Evolutionary conservation across 2,888 invertebrate genomes (phyloP).

Genomic region (Lottia scabra): DNA sequence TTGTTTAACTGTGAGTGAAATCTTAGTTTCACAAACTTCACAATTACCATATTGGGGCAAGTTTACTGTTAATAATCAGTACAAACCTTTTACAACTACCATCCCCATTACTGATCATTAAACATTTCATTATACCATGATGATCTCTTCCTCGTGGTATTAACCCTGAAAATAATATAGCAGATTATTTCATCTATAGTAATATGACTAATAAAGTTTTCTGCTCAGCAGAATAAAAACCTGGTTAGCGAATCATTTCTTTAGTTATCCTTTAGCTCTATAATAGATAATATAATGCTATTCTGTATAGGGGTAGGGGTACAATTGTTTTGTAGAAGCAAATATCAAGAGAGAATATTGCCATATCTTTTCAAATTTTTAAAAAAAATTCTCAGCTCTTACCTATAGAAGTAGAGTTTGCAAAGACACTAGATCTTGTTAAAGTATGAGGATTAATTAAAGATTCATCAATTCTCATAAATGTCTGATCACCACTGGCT

Average conservation of each 20-base stretch:
- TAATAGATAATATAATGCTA: no score
- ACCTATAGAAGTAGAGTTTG: constrained; percentile 88
- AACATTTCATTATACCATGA: constrained; percentile 81
- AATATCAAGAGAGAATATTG: no score
- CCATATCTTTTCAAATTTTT: no score
- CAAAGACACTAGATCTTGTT: constrained; percentile 88
- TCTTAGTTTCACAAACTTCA: no score
- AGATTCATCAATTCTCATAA: constrained; percentile 90
- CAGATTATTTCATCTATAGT: neutral
- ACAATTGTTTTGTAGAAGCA: no score
- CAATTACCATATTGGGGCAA: no score
- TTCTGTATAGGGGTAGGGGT: no score
- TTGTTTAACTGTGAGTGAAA: no score
- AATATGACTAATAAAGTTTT: no score
- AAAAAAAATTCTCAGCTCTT: constrained; percentile 60
- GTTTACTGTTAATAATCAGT: neutral
- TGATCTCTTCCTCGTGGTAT: constrained; percentile 85
- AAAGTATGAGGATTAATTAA: constrained; percentile 92
- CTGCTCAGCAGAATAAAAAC: no score
- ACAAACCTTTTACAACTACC: constrained; percentile 79
- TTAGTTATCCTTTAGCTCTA: no score
- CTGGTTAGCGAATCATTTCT: no score
- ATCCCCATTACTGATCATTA: constrained; percentile 89
- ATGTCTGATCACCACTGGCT: constrained; percentile 96
- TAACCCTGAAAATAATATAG: constrained; percentile 74